A percentile compares a stretch with the other conserved stretches of the same genome.
phyloP scores from a whole-genome alignment of 2,888 invertebrate genomes.

The Petrolisthes cinctipes region DNA sequence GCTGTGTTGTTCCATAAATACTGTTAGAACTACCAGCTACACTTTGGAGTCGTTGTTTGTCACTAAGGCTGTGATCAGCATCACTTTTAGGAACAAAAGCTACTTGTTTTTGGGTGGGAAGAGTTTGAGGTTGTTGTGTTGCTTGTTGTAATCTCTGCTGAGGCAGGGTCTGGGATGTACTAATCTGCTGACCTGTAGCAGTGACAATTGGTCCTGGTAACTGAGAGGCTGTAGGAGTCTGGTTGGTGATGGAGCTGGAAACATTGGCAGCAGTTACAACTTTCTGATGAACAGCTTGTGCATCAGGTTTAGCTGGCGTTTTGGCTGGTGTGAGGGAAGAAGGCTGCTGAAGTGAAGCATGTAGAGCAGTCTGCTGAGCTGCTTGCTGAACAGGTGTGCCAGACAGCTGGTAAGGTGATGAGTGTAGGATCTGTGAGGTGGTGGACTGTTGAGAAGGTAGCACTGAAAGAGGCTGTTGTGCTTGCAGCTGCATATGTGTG shows the following conservation, averaged over 20 bases:
- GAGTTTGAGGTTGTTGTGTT: conserved; percentile 39
- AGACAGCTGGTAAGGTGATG: conserved; percentile 31
- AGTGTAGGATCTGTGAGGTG: conserved; percentile 21
- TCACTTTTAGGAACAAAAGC: conserved; percentile 41
- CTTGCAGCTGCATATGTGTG: conserved; percentile 6
- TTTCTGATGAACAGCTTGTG: conserved; percentile 16
- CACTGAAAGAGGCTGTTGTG: conserved; percentile 15
- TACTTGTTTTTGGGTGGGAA: conserved; percentile 38
- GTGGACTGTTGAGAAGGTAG: conserved; percentile 31
- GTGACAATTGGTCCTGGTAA: conserved; percentile 5
- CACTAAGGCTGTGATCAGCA: conserved; percentile 27
- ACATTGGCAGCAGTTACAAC: conserved; percentile 13
- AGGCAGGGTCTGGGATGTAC: conserved; percentile 47
- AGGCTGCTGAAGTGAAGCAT: conserved; percentile 24
- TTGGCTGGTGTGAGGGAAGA: conserved; percentile 20
- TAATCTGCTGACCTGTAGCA: conserved; percentile 25
- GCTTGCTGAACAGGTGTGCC: conserved; percentile 6
- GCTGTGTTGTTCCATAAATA: conserved; percentile 52
- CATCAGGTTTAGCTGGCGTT: conserved; percentile 29
- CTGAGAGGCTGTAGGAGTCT: conserved; percentile 25
- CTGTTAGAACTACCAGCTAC: conserved; percentile 51
- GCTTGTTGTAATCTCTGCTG: conserved; percentile 57
- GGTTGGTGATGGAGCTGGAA: conserved; percentile 13
- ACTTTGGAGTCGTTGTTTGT: conserved; percentile 48
- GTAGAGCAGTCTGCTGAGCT: conserved; percentile 27